Base-by-base conservation (phyloP, 1,140 invertebrate species). In the Drosophila biarmipes region DNA sequence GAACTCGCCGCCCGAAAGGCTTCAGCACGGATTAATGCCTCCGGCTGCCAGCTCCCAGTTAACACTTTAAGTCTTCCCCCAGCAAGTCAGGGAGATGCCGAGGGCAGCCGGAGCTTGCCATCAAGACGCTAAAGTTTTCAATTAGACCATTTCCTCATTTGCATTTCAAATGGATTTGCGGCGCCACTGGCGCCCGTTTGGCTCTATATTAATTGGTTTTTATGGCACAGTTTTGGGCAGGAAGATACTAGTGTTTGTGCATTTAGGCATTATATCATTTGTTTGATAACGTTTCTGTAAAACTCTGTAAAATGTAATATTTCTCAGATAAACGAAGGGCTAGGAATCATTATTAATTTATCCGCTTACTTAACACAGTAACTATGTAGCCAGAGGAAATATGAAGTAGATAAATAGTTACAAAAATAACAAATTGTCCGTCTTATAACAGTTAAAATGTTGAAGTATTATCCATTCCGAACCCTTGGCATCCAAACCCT, bases 91-190 rank as follows among this genome's bases (percentile, higher is more conserved):
- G 38, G 8, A 38, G 17, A 31, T 45, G 14, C 11, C 24, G 31
- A 17, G 34, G 24, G 12, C 38, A 17, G 24, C 21, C 51, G 45
- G 38, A 58, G 29, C 29, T 45, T 19, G 17, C 31, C 64, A 48
- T 54, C 55, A 53, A 63, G 61, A 71, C 37, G 77, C 68, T 43
- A 87, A 87, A 89, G 79, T 89, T 87, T 87, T 89, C 84, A 89
- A 89, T 89, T 89, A 80, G 52, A 56, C 61, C 63, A 73, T 78
- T 69, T 79, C 67, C 84, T 84, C 80, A 87, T 87, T 87, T 87
- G 74, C 76, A 82, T 89, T 87, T 87, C 75, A 87, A 87, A 87
- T 87, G 73, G 78, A 89, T 79, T 79, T 63, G 40, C 45, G 43
- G 58, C 78, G 82, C 78, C 64, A 61, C 64, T 78, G 78, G 77